Conservation (phyloP, 2,113 vertebrate species). For the Fukomys damarensis region DNA sequence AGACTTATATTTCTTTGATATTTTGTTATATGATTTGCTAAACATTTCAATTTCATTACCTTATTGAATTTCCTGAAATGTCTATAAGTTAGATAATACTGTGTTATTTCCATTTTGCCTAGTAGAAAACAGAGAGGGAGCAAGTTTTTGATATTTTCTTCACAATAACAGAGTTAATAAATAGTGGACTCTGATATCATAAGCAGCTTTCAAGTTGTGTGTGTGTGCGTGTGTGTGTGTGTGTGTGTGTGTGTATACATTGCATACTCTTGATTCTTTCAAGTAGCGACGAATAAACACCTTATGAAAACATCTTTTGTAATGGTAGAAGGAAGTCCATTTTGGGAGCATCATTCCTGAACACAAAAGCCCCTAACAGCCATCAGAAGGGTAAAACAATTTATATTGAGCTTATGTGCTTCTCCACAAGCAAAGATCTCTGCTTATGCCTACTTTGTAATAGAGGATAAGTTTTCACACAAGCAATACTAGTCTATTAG, state of each 20-base stretch:
- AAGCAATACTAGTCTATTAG: rapidly evolving
- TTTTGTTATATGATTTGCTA: neutral
- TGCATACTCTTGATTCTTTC: neutral
- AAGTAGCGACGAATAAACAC: neutral
- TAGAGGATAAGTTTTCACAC: neutral
- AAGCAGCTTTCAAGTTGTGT: neutral
- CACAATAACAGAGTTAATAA: neutral
- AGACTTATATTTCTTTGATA: neutral
- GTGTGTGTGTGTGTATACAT: neutral
- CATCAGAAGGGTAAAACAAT: neutral
- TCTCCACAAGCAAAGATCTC: neutral
- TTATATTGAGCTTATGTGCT: neutral
- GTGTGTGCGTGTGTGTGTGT: neutral
- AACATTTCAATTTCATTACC: neutral
- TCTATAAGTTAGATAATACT: neutral
- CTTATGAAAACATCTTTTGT: neutral
- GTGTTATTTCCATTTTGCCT: neutral
- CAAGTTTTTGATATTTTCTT: neutral
- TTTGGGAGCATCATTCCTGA: neutral
- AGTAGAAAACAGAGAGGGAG: neutral
- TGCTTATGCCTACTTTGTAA: neutral
- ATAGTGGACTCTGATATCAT: neutral
- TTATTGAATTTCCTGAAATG: neutral
- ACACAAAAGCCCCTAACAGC: neutral
- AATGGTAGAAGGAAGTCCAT: neutral